These are phyloP conservation scores for Nasonia vitripennis DNA, from an alignment of 1,140 invertebrate species.

Conservation along the genomic window DNA sequence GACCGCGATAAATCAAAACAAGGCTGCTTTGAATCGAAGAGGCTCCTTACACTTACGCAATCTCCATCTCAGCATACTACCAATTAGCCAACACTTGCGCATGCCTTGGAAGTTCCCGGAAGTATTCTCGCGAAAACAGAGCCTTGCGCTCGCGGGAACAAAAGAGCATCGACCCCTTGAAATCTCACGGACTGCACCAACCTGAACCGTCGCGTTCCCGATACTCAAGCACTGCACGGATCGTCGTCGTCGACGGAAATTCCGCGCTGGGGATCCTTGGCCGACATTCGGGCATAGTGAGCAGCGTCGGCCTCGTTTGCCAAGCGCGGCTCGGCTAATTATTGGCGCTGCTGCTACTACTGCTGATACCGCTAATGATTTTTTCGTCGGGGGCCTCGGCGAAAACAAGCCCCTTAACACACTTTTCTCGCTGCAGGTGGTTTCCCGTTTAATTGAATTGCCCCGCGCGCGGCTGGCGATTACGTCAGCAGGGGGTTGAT, in stretches of 20 bases:
- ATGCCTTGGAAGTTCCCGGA: neutral
- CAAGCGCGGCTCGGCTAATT: constrained; percentile 18
- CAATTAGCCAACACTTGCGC: neutral
- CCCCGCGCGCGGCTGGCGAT: neutral
- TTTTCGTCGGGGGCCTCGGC: neutral
- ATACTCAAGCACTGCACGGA: neutral
- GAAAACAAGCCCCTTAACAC: constrained; percentile 41
- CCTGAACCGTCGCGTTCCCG: neutral
- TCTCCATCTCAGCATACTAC: neutral
- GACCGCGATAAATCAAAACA: too few species aligned
- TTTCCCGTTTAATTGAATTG: constrained; percentile 44
- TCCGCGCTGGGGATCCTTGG: constrained; percentile 54
- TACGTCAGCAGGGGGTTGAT: constrained; percentile 1
- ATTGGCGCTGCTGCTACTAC: constrained; percentile 1
- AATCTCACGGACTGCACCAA: neutral
- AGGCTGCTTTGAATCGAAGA: too few species aligned
- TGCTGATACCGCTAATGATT: constrained; percentile 35
- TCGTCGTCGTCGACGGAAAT: constrained; percentile 45
- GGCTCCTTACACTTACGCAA: neutral
- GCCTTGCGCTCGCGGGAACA: neutral
- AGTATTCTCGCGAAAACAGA: neutral
- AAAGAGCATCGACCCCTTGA: constrained; percentile 6
- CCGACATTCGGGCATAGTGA: constrained; percentile 51
- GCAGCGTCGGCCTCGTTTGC: constrained; percentile 22
- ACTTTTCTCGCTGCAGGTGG: constrained; percentile 21